Percentiles rank a stretch among this genome's conserved stretches.
These are phyloP conservation scores for Athalia cordata DNA, from an alignment of 2,888 invertebrate species.

Conservation along the genomic window DNA sequence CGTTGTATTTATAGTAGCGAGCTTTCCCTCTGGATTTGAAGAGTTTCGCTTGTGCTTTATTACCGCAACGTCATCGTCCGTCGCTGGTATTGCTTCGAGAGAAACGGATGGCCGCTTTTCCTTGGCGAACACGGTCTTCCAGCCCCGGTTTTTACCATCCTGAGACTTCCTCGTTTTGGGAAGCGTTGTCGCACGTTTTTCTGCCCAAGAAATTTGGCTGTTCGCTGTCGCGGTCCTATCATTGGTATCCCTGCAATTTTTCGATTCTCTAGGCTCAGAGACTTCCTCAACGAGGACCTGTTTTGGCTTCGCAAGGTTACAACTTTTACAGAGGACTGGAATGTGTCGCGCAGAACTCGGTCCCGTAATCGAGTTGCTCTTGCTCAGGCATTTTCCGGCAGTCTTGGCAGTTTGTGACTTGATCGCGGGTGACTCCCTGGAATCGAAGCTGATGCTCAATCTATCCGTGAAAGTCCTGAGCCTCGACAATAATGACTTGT, in stretches of 20 bases:
- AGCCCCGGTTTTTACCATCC: conserved; percentile 67
- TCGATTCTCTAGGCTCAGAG: neutral
- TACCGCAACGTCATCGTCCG: conserved; percentile 50
- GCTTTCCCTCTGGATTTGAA: conserved; percentile 68
- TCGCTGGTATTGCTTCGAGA: conserved; percentile 64
- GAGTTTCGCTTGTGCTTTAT: conserved; percentile 65
- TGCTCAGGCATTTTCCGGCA: conserved; percentile 59
- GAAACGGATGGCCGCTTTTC: conserved; percentile 70
- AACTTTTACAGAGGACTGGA: conserved; percentile 64
- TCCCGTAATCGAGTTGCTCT: conserved; percentile 64
- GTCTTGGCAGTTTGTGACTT: conserved; percentile 59
- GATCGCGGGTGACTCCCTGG: conserved; percentile 67
- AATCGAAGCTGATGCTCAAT: conserved; percentile 74
- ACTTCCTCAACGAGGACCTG: conserved; percentile 49
- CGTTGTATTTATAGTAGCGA: conserved; percentile 35
- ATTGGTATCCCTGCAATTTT: conserved; percentile 50
- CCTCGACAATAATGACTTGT: conserved; percentile 75
- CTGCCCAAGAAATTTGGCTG: conserved; percentile 56
- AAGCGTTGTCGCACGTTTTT: conserved; percentile 70
- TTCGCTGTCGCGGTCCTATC: conserved; percentile 21
- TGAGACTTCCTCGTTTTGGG: conserved; percentile 68
- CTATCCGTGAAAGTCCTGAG: conserved; percentile 76
- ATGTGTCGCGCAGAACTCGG: conserved; percentile 52
- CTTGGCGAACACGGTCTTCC: conserved; percentile 69
- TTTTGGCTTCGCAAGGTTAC: conserved; percentile 60